These are phyloP conservation scores for Bathybates hornii DNA, from an alignment of 2,113 vertebrate species.

Conservation along the genomic window DNA sequence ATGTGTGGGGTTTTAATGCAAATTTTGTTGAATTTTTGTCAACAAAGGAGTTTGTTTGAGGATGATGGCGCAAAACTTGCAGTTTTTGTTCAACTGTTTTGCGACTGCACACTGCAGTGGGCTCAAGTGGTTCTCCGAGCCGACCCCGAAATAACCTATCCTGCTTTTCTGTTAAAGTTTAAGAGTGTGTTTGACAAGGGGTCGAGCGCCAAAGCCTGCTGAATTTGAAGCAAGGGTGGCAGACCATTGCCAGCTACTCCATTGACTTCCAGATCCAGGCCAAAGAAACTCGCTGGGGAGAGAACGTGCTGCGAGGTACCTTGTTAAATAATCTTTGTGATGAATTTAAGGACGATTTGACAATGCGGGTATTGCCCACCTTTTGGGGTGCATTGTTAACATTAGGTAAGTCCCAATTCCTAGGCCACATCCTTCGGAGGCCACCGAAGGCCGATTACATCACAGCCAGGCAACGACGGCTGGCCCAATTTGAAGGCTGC, in stretches of 20 bases:
- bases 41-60: neutral
- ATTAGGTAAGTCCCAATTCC: neutral
- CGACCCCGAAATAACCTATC: neutral
- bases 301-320: neutral
- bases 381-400: neutral
- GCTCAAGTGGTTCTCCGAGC: fast-evolving
- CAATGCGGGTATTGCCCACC: neutral
- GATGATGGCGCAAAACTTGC: neutral
- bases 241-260: fast-evolving
- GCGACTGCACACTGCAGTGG: fast-evolving
- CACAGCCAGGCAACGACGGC: too few relatives aligned
- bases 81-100: neutral
- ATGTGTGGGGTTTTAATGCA: fast-evolving
- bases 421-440: too few relatives aligned
- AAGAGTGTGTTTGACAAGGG: neutral
- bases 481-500: neutral
- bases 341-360: neutral
- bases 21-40: neutral
- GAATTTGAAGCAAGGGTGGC: fast-evolving
- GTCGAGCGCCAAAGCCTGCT: neutral
- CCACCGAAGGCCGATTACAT: too few relatives aligned
- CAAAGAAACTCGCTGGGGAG: neutral
- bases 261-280: neutral
- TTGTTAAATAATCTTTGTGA: neutral
- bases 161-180: neutral